A percentile compares a stretch with the other conserved stretches of the same genome.
Conservation (phyloP, 2,113 vertebrate genomes). For the Peromyscus maniculatus region DNA sequence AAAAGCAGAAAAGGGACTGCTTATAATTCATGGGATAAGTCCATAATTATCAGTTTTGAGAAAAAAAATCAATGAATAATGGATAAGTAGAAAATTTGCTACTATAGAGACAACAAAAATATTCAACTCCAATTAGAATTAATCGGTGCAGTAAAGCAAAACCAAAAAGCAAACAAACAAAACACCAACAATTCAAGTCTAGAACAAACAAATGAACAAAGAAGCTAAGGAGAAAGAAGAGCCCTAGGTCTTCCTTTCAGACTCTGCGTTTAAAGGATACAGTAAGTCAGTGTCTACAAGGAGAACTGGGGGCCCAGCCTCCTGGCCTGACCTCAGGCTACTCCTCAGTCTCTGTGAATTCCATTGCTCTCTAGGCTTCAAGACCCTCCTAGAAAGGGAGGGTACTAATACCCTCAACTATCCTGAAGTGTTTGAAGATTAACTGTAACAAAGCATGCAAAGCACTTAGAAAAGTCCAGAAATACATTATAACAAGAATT, state of each 20-base stretch:
- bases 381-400: slow-evolving; percentile 6
- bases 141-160: background rate
- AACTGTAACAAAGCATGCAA: background rate
- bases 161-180: background rate
- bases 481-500: slow-evolving; percentile 8
- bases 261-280: background rate
- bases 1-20: background rate
- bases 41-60: background rate
- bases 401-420: background rate
- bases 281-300: background rate
- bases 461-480: slow-evolving; percentile 5
- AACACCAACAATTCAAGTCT: slow-evolving; percentile 2
- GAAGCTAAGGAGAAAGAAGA: background rate
- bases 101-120: background rate
- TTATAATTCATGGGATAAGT: background rate
- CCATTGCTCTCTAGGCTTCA: background rate
- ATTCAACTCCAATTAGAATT: background rate
- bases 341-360: background rate
- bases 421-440: background rate
- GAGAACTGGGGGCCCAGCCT: background rate
- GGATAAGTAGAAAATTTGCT: slow-evolving; percentile 12
- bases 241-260: background rate
- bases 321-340: background rate
- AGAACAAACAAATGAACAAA: slow-evolving; percentile 9
- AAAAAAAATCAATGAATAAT: slow-evolving; percentile 15